These are phyloP conservation scores for Holothuria leucospilota DNA, from an alignment of 53 echinoderm and acorn worm genomes.

Conservation along the genomic window DNA sequence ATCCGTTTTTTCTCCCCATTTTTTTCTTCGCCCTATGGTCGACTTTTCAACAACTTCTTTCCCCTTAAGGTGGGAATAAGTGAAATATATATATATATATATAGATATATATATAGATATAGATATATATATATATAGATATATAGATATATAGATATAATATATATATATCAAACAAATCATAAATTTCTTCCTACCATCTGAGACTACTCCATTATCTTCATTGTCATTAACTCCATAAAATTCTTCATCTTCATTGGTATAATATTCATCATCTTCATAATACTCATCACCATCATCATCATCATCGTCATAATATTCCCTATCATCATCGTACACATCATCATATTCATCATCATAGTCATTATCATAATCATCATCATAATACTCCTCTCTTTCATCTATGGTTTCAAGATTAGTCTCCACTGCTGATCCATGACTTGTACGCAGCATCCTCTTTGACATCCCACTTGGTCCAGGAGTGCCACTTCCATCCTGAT, in stretches of 20 bases:
- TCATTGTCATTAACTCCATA: neutral
- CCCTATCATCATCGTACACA: neutral
- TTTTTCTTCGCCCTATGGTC: too few relatives aligned
- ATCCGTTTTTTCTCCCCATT: too few relatives aligned
- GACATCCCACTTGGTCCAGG: constrained; percentile 28
- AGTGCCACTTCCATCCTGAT: neutral
- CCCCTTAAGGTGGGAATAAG: too few relatives aligned
- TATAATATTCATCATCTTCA: constrained; percentile 50
- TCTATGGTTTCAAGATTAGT: constrained; percentile 17
- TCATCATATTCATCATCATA: neutral
- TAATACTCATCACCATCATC: constrained; percentile 29
- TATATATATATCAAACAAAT: too few relatives aligned
- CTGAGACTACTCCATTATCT: neutral
- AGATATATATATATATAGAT: too few relatives aligned
- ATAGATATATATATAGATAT: too few relatives aligned
- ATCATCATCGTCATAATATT: neutral
- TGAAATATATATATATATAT: too few relatives aligned
- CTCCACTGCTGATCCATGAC: constrained; percentile 24
- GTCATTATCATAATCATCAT: neutral
- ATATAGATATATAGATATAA: too few relatives aligned
- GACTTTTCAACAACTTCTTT: too few relatives aligned
- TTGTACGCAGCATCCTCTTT: constrained; percentile 17
- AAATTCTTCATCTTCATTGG: constrained; percentile 30
- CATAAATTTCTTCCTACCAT: constrained; percentile 13
- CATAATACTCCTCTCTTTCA: constrained; percentile 21